Percentiles rank a stretch among this genome's conserved stretches.
Conservation (phyloP, 1,140 invertebrate species). For the Drosophila oshimai region DNA sequence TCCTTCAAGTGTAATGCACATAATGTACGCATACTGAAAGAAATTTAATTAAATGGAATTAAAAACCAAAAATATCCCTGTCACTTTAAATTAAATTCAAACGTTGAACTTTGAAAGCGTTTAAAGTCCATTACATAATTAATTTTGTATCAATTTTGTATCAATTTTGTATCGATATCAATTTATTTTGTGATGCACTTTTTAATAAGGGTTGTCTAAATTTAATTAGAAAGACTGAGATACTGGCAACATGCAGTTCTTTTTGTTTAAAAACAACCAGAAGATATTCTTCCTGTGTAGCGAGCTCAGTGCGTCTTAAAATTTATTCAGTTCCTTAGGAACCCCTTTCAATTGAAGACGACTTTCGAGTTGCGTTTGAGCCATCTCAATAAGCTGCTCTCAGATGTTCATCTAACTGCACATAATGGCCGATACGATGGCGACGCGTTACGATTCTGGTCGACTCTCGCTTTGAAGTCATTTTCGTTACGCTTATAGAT, state of each 20-base stretch:
- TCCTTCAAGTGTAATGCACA: neutral
- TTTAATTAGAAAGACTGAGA: no score
- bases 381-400: slow-evolving; percentile 10
- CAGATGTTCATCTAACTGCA: slow-evolving; percentile 32
- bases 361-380: neutral
- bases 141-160: no score
- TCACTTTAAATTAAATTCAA: no score
- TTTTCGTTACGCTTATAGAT: slow-evolving; percentile 46
- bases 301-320: neutral
- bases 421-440: slow-evolving; percentile 10
- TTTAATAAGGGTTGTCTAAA: no score
- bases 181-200: no score
- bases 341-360: slow-evolving; percentile 3
- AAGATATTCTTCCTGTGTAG: neutral
- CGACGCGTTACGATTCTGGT: slow-evolving; percentile 10
- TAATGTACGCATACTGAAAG: neutral
- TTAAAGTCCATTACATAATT: no score
- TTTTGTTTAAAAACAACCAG: no score
- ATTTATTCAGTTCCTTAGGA: slow-evolving; percentile 6
- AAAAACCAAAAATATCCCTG: no score
- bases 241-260: no score
- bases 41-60: neutral
- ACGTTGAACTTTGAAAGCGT: no score
- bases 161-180: no score
- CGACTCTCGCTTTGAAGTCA: slow-evolving; percentile 41